Conservation (phyloP, 2,113 vertebrate genomes). For the Callorhinus ursinus region DNA sequence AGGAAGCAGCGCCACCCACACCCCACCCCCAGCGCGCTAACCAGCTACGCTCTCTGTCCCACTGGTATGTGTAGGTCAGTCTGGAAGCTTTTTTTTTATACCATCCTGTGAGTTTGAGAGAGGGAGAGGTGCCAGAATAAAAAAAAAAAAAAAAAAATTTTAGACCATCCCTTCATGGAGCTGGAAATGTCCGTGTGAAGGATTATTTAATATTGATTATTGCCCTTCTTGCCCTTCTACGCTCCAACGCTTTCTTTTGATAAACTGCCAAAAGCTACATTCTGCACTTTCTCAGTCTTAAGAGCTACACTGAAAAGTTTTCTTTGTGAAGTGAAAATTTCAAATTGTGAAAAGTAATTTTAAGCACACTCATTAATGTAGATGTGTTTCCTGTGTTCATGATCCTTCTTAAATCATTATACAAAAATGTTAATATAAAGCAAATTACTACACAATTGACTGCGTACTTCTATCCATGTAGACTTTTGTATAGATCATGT, state of each 20-base stretch:
- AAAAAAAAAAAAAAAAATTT: not conserved
- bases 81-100: not conserved
- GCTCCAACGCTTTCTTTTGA: not conserved
- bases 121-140: not conserved
- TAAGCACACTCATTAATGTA: not conserved
- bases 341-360: slow-evolving; percentile 8
- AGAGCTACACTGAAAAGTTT: not conserved
- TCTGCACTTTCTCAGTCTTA: not conserved
- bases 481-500: not conserved
- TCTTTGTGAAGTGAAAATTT: slow-evolving; percentile 29
- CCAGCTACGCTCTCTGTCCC: not conserved
- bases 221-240: not conserved
- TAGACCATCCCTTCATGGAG: not conserved
- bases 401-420: not conserved
- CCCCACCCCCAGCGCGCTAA: accelerated
- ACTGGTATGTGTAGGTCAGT: not conserved
- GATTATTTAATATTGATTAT: not conserved
- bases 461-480: not conserved
- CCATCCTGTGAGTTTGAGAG: not conserved
- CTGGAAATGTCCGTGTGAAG: not conserved
- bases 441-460: not conserved
- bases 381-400: not conserved
- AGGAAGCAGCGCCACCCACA: not conserved
- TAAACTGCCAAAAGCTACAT: not conserved
- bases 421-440: slow-evolving; percentile 11